These are phyloP conservation scores for Cephus sareptanus DNA, from an alignment of 2,888 invertebrate species.

Conservation along the genomic window DNA sequence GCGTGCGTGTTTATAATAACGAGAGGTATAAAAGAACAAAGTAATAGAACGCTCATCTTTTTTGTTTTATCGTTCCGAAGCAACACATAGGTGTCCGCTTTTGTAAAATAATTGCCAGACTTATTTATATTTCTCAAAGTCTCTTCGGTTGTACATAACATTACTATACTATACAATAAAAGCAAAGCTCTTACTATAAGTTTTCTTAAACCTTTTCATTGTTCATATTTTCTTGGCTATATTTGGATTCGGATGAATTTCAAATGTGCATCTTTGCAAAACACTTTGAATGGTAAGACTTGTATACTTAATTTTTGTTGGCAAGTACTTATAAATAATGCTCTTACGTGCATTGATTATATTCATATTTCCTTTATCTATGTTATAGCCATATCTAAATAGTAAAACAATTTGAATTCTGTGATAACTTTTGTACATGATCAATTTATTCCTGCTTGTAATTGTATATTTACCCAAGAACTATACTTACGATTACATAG, in stretches of 20 bases:
- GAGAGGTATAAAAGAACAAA: neutral
- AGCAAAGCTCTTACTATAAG: slow-evolving; percentile 29
- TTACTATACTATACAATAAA: slow-evolving; percentile 37
- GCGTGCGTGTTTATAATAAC: neutral
- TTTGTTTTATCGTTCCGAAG: slow-evolving; percentile 24
- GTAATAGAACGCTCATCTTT: neutral
- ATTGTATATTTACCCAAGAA: too few relatives aligned
- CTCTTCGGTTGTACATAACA: slow-evolving; percentile 42
- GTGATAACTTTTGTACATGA: too few relatives aligned
- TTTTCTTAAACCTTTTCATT: neutral
- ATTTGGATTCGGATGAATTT: neutral
- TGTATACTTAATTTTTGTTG: neutral
- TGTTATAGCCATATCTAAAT: neutral
- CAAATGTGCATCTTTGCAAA: neutral
- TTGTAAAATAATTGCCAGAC: slow-evolving; percentile 43
- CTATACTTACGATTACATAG: too few relatives aligned
- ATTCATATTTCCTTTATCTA: neutral
- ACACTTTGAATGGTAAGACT: neutral
- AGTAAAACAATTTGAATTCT: neutral
- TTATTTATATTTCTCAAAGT: slow-evolving; percentile 31
- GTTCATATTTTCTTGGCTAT: neutral
- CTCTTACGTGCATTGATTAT: neutral
- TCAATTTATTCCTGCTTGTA: too few relatives aligned
- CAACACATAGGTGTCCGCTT: slow-evolving; percentile 23
- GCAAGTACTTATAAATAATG: neutral